A percentile compares a stretch with the other conserved stretches of the same genome.
These are phyloP conservation scores for Diplosoma virens DNA, from an alignment of 23 tunicate species.

Conservation along the genomic window DNA sequence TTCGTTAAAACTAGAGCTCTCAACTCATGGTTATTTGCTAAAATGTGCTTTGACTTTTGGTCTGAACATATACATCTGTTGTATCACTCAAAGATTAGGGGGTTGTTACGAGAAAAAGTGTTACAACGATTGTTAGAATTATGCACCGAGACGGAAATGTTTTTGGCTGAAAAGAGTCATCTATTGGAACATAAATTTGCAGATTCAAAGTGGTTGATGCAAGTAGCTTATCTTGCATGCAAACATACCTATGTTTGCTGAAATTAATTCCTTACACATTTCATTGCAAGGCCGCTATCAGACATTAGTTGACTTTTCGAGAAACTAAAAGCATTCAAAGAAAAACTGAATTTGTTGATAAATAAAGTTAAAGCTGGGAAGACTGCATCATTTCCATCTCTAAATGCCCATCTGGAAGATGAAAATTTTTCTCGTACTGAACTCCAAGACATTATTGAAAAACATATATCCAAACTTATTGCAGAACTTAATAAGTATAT, in stretches of 20 bases:
- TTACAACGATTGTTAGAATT: constrained; percentile 8
- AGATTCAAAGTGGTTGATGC: not conserved
- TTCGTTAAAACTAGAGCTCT: not conserved
- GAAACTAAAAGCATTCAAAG: not conserved
- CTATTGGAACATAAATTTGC: not conserved
- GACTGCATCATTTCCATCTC: not conserved
- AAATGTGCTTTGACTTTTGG: not conserved
- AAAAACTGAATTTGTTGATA: not conserved
- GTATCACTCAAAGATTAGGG: not conserved
- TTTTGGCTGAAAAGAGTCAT: not conserved
- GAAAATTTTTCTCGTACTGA: not conserved
- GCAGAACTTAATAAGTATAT: not conserved
- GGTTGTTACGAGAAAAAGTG: not conserved
- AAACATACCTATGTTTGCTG: too few species aligned
- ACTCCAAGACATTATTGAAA: too few species aligned
- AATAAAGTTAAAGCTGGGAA: not conserved
- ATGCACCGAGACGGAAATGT: not conserved
- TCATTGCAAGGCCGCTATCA: too few species aligned
- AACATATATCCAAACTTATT: not conserved
- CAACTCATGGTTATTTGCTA: not conserved
- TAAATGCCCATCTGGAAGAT: not conserved
- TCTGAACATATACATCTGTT: not conserved
- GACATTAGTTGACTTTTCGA: too few species aligned
- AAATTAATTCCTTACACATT: too few species aligned
- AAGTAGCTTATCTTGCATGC: too few species aligned